Percentiles rank a stretch among this genome's conserved stretches.
Conservation (phyloP, 1,140 invertebrate genomes). For the Leucophenga varia region DNA sequence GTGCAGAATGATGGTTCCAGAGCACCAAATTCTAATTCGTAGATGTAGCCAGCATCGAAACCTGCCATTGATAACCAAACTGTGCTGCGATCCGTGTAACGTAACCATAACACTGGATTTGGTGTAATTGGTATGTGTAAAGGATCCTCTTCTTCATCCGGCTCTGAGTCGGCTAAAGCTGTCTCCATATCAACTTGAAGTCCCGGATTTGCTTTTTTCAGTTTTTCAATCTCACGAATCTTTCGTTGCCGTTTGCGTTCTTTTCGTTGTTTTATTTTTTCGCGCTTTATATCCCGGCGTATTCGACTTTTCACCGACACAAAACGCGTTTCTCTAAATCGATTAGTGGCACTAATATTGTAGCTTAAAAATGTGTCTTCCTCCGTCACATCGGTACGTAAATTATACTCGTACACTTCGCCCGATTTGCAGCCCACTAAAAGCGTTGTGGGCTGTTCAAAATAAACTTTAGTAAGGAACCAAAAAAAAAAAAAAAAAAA, state of each 20-base stretch:
- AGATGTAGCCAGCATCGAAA: slow-evolving; percentile 75
- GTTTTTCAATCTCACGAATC: slow-evolving; percentile 59
- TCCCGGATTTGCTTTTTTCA: slow-evolving; percentile 61
- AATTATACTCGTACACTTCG: slow-evolving; percentile 59
- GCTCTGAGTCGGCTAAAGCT: slow-evolving; percentile 60
- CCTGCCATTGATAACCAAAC: slow-evolving; percentile 66
- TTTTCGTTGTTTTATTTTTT: slow-evolving; percentile 56
- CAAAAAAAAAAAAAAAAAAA: not conserved
- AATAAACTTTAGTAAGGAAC: not conserved
- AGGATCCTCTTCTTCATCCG: slow-evolving; percentile 60
- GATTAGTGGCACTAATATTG: slow-evolving; percentile 48
- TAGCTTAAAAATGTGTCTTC: slow-evolving; percentile 58
- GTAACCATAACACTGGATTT: slow-evolving; percentile 59
- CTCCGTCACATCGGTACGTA: slow-evolving; percentile 57
- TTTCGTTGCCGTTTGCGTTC: slow-evolving; percentile 61
- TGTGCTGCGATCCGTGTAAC: slow-evolving; percentile 57
- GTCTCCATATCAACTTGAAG: slow-evolving; percentile 63
- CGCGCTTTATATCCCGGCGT: slow-evolving; percentile 56
- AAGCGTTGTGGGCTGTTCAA: slow-evolving; percentile 48
- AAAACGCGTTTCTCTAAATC: slow-evolving; percentile 59
- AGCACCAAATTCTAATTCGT: slow-evolving; percentile 63
- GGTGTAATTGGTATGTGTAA: slow-evolving; percentile 62
- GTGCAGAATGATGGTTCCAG: slow-evolving; percentile 42
- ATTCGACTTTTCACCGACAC: slow-evolving; percentile 64
- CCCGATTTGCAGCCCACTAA: slow-evolving; percentile 61